Base-by-base conservation (phyloP, 2,888 invertebrate genomes). In the Eremobia ochroleuca region DNA sequence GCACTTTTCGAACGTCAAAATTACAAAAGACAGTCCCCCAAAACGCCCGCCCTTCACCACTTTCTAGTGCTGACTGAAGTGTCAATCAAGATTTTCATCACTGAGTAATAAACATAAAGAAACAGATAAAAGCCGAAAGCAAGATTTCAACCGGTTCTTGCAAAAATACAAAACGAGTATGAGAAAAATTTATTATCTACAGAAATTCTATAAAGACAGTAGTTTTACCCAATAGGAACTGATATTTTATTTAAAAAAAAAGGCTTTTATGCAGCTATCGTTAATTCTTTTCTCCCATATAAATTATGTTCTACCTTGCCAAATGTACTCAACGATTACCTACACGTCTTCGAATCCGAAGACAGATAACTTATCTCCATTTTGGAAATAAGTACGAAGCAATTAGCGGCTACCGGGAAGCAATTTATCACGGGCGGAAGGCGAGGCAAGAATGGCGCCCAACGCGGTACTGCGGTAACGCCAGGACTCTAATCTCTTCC, bases 401-500 rank as follows among this genome's bases (percentile, higher is more conserved):
- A 87, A 90, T 89, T 89, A 88, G 85, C 46, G 74, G 74, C 62
- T 89, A 88, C 82, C 49, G 72, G 67, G 62, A 73, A 80, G 77
- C 76, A 72, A 85, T 91, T 90, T 87, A 89, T 88, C 89, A 87
- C 82, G 82, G 82, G 79, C 72, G 82, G 84, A 74, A 76, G 79
- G 73, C 85, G 76, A 79, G 84, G 79, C 85, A 82, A 78, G 82
- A 88, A 89, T 87, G 83, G 81, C 80, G 79, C 80, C 76, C 76
- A 65, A 68, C 78, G 34, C 52, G 65, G 79, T 34, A 72, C 65
- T 65, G 74, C 72, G 34, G 73, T 73, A 78, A 40, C 74, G 73
- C 61, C 73, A 76, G 66, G 77, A 82, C 81, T 76, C 74, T 89
- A 88, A 91, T 91, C 90, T 91, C 90, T 92, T 92, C 91, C 89